Base-by-base conservation (phyloP, 2,113 vertebrate species). In the Oxyura jamaicensis region DNA sequence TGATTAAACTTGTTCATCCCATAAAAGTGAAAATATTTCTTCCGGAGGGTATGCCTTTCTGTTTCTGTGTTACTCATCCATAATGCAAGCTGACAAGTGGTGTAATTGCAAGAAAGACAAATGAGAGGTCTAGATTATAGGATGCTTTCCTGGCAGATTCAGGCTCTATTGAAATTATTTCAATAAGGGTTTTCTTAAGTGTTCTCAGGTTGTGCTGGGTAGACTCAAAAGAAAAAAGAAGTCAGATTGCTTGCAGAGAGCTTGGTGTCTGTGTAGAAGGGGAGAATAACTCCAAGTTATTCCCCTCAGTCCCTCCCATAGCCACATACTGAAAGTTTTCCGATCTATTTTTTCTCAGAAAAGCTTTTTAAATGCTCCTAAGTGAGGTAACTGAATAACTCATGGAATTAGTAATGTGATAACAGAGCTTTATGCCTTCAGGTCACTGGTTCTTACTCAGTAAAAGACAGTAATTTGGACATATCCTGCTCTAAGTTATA, bases 71-170 rank as follows among this genome's bases (percentile, higher is more conserved):
- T 85, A 94, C 91, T 88, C 55, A 87, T 90, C 89, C 73, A 68
- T 83, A 80, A 80, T 84, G 82, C 78, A 88, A 93, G 91, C 20
- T 94, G 94, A 62, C 91, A 97, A 90, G 69, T 44, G 35, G 18
- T 29, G 21, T 78, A 75, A 88, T 22, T 5, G 9, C 44, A 68
- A 82, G 67, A 63, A 65, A 80, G 26, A 28, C 65, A 71, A 84
- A 89, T 3, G 48, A 85, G 35, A 53, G 69, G 50, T 58, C 71
- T 95, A 55, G 63, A 89, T 83, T 74, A 86, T 11, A 83, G 42
- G 56, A 31, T 13, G 3, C 19, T 46, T 83, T 92, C 58, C 56
- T 89, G 75, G 52, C 77, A 86, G 81, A 67, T 39, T 39, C 11
- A 66, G 36, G 16, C 56, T 63, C 6, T 78, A 58, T 36, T 74